phyloP scores from a whole-genome alignment of 1,140 invertebrate species.

The Leptestheria dahalacensis region DNA sequence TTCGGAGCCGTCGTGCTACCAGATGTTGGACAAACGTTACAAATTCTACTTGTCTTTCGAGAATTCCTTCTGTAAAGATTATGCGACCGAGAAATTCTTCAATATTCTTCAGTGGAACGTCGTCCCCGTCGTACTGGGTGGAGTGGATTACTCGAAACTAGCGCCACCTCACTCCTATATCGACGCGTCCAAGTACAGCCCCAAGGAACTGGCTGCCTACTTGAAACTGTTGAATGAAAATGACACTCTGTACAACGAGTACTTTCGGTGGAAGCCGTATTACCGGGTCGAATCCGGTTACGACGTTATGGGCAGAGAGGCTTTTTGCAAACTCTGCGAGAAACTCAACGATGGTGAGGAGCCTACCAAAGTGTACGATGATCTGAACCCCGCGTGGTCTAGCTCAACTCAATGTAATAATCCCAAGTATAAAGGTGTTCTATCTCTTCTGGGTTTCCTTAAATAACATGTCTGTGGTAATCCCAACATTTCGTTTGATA shows the following conservation, averaged over 20 bases:
- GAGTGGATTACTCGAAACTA: slow-evolving; percentile 20
- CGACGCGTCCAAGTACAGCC: slow-evolving; percentile 19
- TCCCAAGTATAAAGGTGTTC: slow-evolving; percentile 20
- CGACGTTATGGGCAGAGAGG: slow-evolving; percentile 64
- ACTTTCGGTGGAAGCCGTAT: slow-evolving; percentile 30
- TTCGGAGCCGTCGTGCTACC: slow-evolving; percentile 10
- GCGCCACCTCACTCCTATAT: slow-evolving; percentile 29
- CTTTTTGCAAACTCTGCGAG: slow-evolving; percentile 63
- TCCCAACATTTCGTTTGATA: too few relatives aligned
- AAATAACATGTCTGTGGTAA: background rate
- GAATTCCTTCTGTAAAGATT: slow-evolving; percentile 24
- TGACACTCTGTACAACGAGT: slow-evolving; percentile 21
- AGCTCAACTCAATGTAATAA: slow-evolving; percentile 23
- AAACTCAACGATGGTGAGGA: slow-evolving; percentile 10
- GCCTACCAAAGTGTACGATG: slow-evolving; percentile 14
- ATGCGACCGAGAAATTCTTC: slow-evolving; percentile 25
- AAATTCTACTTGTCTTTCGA: slow-evolving; percentile 17
- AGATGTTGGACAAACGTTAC: slow-evolving; percentile 16
- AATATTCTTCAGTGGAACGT: slow-evolving; percentile 21
- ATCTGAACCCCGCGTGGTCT: background rate
- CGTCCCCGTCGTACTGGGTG: slow-evolving; percentile 21
- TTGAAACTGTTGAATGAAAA: slow-evolving; percentile 20
- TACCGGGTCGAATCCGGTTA: slow-evolving; percentile 15
- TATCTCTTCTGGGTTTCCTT: background rate
- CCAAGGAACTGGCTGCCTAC: slow-evolving; percentile 16